These are phyloP conservation scores for Penelope pileata DNA, from an alignment of 2,113 vertebrate species.

Conservation along the genomic window DNA sequence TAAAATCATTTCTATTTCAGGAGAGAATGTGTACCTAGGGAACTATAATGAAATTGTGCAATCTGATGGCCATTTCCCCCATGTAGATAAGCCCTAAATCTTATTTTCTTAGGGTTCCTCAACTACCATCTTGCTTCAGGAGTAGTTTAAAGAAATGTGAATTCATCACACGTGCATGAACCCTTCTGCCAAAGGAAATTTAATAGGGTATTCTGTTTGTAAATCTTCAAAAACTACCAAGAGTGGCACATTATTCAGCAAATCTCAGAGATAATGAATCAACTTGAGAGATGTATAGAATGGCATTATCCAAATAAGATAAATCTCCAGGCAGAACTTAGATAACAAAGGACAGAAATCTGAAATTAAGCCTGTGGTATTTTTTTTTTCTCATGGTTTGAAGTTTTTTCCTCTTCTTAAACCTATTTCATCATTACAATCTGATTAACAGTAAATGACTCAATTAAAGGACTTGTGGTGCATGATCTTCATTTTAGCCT, in stretches of 20 bases:
- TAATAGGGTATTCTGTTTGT: background rate
- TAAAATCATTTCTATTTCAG: constrained; percentile 29
- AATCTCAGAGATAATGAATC: background rate
- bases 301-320: background rate
- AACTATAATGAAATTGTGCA: background rate
- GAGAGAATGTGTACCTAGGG: background rate
- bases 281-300: background rate
- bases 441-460: background rate
- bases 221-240: background rate
- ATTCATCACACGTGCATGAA: background rate
- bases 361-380: background rate
- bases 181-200: constrained; percentile 7
- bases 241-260: background rate
- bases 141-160: background rate
- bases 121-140: background rate
- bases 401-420: background rate
- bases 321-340: background rate
- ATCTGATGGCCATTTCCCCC: constrained; percentile 3
- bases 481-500: background rate
- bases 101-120: background rate
- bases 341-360: background rate
- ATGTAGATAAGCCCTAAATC: background rate
- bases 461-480: background rate
- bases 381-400: background rate
- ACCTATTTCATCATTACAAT: background rate